These are phyloP conservation scores for Gambusia yucatana DNA, from an alignment of 2,797 vertebrate genomes.

Conservation along the genomic window DNA sequence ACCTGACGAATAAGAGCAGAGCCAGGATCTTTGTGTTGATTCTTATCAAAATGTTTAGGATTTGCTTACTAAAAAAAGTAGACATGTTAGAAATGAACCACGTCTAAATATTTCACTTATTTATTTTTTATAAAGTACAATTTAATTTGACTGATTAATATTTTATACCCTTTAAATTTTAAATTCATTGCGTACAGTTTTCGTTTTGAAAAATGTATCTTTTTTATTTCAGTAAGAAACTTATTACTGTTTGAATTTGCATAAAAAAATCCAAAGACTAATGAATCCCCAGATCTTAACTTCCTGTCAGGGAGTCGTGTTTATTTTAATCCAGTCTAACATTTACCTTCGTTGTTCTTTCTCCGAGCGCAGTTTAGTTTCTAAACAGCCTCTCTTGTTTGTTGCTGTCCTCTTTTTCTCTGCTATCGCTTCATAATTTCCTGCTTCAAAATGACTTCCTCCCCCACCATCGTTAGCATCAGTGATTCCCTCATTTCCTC, in stretches of 20 bases:
- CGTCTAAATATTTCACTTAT: background rate
- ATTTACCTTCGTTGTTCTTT: background rate
- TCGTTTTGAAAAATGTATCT: background rate
- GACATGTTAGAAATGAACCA: background rate
- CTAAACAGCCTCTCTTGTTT: conserved; percentile 15
- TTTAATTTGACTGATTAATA: background rate
- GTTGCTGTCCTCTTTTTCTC: conserved; percentile 12
- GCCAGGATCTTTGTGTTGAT: background rate
- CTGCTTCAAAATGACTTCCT: conserved; percentile 49
- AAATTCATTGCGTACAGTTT: background rate
- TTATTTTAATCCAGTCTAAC: background rate
- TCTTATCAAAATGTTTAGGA: background rate
- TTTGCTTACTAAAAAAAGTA: background rate
- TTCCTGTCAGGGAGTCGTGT: background rate
- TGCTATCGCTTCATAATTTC: conserved; percentile 59
- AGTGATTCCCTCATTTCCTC: conserved; percentile 62
- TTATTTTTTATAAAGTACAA: background rate
- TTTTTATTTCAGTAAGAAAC: background rate
- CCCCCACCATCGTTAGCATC: background rate
- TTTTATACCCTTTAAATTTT: background rate
- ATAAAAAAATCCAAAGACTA: background rate
- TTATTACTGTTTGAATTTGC: background rate
- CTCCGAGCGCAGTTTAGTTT: background rate
- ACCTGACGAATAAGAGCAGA: background rate
- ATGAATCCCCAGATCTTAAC: background rate